A percentile compares a stretch with the other conserved stretches of the same genome.
Conservation (phyloP, 2,888 invertebrate species). For the Caenorhabditis sp. region DNA sequence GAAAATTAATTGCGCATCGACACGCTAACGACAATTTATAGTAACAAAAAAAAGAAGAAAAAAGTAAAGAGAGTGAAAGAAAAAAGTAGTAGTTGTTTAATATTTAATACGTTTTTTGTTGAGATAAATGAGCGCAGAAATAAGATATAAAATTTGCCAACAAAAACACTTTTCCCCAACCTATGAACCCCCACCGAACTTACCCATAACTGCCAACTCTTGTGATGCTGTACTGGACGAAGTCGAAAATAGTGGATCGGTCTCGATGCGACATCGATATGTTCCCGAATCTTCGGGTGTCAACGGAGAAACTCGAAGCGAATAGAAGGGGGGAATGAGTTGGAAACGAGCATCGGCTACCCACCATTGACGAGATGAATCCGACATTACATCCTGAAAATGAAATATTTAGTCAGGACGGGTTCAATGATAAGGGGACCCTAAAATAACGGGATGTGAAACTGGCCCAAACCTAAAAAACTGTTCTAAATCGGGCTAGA, state of each 20-base stretch:
- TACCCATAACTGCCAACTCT: slow-evolving; percentile 65
- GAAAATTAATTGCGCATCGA: neutral
- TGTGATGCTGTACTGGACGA: slow-evolving; percentile 46
- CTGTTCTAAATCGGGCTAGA: too few relatives aligned
- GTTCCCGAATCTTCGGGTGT: slow-evolving; percentile 61
- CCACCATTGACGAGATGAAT: slow-evolving; percentile 68
- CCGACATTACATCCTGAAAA: slow-evolving; percentile 54
- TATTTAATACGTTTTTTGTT: neutral
- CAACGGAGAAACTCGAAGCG: slow-evolving; percentile 59
- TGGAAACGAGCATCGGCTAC: slow-evolving; percentile 62
- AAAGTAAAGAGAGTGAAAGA: too few relatives aligned
- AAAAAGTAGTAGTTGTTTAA: neutral
- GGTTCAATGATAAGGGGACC: too few relatives aligned
- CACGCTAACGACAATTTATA: neutral
- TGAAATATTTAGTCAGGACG: too few relatives aligned
- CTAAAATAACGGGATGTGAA: too few relatives aligned
- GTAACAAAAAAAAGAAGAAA: neutral
- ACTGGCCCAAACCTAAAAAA: too few relatives aligned
- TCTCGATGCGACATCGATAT: slow-evolving; percentile 63
- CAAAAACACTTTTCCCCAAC: too few relatives aligned
- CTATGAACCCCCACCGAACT: too few relatives aligned
- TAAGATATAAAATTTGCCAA: too few relatives aligned
- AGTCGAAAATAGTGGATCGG: slow-evolving; percentile 66
- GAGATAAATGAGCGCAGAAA: too few relatives aligned
- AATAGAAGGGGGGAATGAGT: slow-evolving; percentile 64